Evolutionary conservation across 2,113 vertebrate genomes (phyloP).

Genomic region (Misgurnus anguillicaudatus): DNA sequence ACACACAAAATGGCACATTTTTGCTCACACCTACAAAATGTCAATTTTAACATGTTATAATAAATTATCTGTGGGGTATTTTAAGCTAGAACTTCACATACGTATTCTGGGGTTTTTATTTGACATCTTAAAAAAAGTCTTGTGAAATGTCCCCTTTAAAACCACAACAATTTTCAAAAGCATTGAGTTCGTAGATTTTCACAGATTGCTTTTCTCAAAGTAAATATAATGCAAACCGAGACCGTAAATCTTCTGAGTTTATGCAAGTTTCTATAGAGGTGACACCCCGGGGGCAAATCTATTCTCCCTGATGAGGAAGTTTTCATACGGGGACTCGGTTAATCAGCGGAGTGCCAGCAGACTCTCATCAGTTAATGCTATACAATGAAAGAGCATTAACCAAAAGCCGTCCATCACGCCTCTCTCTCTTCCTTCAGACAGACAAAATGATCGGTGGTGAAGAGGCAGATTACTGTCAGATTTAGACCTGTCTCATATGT

Average conservation of each 20-base stretch:
- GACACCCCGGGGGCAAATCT: slow-evolving; percentile 62
- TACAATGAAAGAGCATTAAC: slow-evolving; percentile 36
- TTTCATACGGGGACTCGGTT: slow-evolving; percentile 65
- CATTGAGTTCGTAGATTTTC: slow-evolving; percentile 51
- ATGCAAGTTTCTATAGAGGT: slow-evolving; percentile 55
- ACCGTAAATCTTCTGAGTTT: slow-evolving; percentile 65
- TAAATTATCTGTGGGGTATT: no score
- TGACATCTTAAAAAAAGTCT: no score
- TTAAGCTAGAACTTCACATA: not conserved
- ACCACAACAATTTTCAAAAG: slow-evolving; percentile 3
- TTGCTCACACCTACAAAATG: no score
- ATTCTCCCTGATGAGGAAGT: slow-evolving; percentile 62
- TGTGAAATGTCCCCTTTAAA: no score
- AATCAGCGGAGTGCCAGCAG: slow-evolving; percentile 65
- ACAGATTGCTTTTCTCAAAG: slow-evolving; percentile 59
- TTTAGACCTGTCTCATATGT: slow-evolving; percentile 21
- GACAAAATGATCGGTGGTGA: slow-evolving; percentile 19
- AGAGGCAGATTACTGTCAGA: slow-evolving; percentile 37
- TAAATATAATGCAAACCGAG: slow-evolving; percentile 63
- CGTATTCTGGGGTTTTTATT: no score
- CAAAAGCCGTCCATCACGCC: slow-evolving; percentile 51
- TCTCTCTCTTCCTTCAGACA: not conserved
- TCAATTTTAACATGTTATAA: not conserved
- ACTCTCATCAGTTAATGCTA: slow-evolving; percentile 21
- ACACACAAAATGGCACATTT: no score